Conservation (phyloP, 2,113 vertebrate genomes). For the Tenrec ecaudatus region DNA sequence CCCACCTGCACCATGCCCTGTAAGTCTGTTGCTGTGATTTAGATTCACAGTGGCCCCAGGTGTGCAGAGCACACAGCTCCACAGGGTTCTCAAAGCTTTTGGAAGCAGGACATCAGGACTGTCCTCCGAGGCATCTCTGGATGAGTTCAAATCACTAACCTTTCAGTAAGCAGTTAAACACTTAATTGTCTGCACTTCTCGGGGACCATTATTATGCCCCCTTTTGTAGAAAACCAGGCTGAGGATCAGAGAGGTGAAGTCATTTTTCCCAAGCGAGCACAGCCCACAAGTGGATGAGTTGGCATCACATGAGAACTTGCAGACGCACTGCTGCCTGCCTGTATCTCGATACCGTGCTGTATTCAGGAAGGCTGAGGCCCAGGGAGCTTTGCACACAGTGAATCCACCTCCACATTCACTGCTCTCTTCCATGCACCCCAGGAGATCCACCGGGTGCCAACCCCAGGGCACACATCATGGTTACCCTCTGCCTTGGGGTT, state of each 20-base stretch:
- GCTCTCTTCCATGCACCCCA: not conserved
- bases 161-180: not conserved
- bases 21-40: not conserved
- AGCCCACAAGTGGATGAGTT: not conserved
- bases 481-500: not conserved
- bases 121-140: not conserved
- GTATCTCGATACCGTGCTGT: not conserved
- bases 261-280: not conserved
- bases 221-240: not conserved
- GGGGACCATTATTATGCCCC: not conserved
- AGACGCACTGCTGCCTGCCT: not conserved
- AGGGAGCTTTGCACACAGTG: not conserved
- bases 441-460: accelerated
- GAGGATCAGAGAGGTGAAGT: not conserved
- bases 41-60: not conserved
- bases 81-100: not conserved
- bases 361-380: not conserved
- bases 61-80: not conserved
- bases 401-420: not conserved
- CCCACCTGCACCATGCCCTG: not conserved
- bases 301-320: not conserved
- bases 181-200: not conserved
- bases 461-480: too few species aligned
- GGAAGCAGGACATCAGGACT: not conserved
- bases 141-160: not conserved